Evolutionary conservation across 2,888 invertebrate species (phyloP), one percentile per base, ranked within the genome.

Genomic region (Lissocephala sabroskyi): DNA sequence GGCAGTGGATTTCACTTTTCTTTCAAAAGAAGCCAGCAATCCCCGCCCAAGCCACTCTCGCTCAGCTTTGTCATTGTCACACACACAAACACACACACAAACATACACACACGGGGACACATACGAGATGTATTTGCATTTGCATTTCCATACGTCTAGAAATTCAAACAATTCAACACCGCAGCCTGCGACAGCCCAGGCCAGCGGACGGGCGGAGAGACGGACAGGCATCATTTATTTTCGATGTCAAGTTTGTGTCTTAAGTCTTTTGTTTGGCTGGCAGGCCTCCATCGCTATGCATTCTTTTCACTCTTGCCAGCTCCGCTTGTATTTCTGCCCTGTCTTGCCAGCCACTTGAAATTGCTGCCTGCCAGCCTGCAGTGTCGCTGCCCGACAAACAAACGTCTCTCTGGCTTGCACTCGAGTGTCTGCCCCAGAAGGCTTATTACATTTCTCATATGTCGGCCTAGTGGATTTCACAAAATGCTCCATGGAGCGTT

Each of bases 141-240:
- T 73, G 65, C 60, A 56, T 59, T 63, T 60, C 53, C 26, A 50
- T 62, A 54, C 51, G 62, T 48, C 47, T 30, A 29, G n/a, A 37
- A 36, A 11, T 33, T 11, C 36, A 29, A 17, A 30, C 41, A 30
- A 28, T 29, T 29, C 10, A 3, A 5, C 33, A n/a, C 13, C 30
- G 30, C 42, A 49, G 56, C 35, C 44, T 32, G 4, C 11, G 26
- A 26, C 52, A 45, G 59, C 52, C 41, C 36, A 19, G 10, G 53
- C 42, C 59, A 55, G 41, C 71, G 1, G n/a, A 10, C 10, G 4
- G 29, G 3, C 28, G n/a, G n/a, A n/a, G n/a, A n/a, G n/a, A n/a
- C n/a, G n/a, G 28, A 41, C 11, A 65, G 62, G 76, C 76, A 62
- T 76, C 76, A 71, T 71, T 76, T 71, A 65, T 73, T 76, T 71